Evolutionary conservation across 1,140 invertebrate genomes (phyloP).

Genomic region (Pseudomyrmex pallidus): DNA sequence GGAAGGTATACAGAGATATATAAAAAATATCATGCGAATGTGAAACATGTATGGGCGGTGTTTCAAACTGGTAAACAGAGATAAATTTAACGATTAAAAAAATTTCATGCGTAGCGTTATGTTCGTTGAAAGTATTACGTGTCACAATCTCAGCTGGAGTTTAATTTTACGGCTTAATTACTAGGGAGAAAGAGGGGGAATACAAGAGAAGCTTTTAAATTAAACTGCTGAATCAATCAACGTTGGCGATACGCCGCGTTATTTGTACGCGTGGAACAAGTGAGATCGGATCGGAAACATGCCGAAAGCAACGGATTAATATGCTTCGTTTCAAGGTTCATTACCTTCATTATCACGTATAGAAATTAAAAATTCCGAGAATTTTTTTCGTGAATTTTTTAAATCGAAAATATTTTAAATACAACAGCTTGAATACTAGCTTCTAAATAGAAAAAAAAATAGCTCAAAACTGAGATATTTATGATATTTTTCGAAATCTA

Average conservation of each 20-base stretch:
- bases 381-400: not conserved
- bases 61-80: slow-evolving; percentile 6
- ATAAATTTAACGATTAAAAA: slow-evolving; percentile 28
- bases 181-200: not conserved
- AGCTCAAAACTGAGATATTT: too few relatives aligned
- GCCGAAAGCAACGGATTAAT: slow-evolving; percentile 53
- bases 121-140: slow-evolving; percentile 18
- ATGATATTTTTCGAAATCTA: too few relatives aligned
- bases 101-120: slow-evolving; percentile 36
- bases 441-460: too few relatives aligned
- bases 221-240: slow-evolving; percentile 56
- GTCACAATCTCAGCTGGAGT: slow-evolving; percentile 38
- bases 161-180: slow-evolving; percentile 62
- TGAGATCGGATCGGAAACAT: slow-evolving; percentile 50
- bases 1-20: not conserved
- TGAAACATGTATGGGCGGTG: too few relatives aligned
- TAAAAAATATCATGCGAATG: not conserved
- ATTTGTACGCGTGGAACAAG: slow-evolving; percentile 41
- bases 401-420: too few relatives aligned
- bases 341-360: slow-evolving; percentile 43
- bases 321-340: slow-evolving; percentile 49
- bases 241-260: slow-evolving; percentile 44
- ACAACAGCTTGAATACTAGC: too few relatives aligned
- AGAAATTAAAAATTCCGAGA: slow-evolving; percentile 33
- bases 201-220: slow-evolving; percentile 42